These are phyloP conservation scores for Tipula confusa DNA, from an alignment of 2,888 invertebrate genomes.

Conservation along the genomic window DNA sequence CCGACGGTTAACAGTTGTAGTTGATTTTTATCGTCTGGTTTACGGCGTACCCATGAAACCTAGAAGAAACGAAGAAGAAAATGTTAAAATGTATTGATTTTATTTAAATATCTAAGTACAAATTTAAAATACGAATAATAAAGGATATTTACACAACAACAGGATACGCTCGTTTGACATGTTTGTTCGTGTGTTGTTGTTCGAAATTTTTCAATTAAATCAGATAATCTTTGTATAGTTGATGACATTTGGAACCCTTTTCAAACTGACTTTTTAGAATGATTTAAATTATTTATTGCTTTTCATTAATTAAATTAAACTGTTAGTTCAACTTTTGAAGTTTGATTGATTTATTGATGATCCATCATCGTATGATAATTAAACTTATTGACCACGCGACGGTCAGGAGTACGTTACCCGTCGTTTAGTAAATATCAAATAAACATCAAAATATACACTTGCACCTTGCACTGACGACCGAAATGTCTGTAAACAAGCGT, in stretches of 20 bases:
- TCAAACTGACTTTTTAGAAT: background rate
- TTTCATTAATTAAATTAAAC: too few relatives aligned
- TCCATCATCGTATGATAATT: too few relatives aligned
- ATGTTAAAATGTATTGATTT: background rate
- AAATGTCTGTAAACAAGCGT: too few relatives aligned
- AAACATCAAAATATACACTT: too few relatives aligned
- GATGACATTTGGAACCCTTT: background rate
- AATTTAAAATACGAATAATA: background rate
- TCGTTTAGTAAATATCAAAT: too few relatives aligned
- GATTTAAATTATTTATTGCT: too few relatives aligned
- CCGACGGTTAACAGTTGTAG: constrained; percentile 64
- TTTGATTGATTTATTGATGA: too few relatives aligned
- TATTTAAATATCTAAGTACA: background rate
- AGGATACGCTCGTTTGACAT: background rate
- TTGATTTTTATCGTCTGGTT: constrained; percentile 57
- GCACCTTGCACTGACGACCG: too few relatives aligned
- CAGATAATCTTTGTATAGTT: background rate
- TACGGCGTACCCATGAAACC: constrained; percentile 67
- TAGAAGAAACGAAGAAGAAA: constrained; percentile 41
- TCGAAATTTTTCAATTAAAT: background rate
- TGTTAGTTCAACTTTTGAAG: too few relatives aligned
- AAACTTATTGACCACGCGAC: too few relatives aligned
- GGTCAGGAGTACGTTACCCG: too few relatives aligned
- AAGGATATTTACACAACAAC: background rate
- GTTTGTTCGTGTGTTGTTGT: background rate